Base-by-base conservation (phyloP, 2,797 vertebrate genomes). In the Sardinella longiceps region DNA sequence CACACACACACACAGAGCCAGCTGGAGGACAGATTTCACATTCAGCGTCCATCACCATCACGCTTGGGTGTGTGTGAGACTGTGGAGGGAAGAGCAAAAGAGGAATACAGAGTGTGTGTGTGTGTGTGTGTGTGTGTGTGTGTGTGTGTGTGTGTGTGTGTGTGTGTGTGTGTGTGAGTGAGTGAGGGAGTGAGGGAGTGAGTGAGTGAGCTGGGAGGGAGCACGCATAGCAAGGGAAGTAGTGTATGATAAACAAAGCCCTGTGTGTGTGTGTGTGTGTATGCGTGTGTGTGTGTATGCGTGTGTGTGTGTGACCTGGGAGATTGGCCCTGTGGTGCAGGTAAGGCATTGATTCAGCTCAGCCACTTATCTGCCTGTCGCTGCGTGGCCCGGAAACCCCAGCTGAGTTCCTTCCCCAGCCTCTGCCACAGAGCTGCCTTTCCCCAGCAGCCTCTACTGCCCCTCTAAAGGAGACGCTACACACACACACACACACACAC, bases 311-410 rank as follows among this genome's bases (percentile, higher is more conserved):
- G 53, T 58, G 53, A 58, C 25, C 60, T 63, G 28, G 60, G 66
- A 74, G 66, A 39, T 14, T 39, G 30, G 66, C 28, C 33, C 3
- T 7, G 30, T 74, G 66, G 87, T 39, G 77, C 86, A 90, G 90
- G 90, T 93, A 92, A 87, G 88, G 85, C 84, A 91, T 80, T 88
- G 91, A 92, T 92, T 91, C 77, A 87, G 90, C 92, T 91, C 87
- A 89, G 86, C 2, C 45, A 92, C 90, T 87, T 89, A 91, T 92
- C 88, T 85, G 53, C 66, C 85, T 89, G 63, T 86, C 90, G 91
- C 87, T 80, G 81, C 82, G 74, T 14, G 63, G 81, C 80, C 56
- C 87, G 87, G 87, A 90, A 92, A 83, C 80, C 84, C 82, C 86
- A 90, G 88, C 85, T 84, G 84, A 90, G 88, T 70, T 90, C 88